Percentiles rank a stretch among this genome's conserved stretches.
Evolutionary conservation across 2,113 vertebrate genomes (phyloP).

Genomic region (Chiloscyllium plagiosum): DNA sequence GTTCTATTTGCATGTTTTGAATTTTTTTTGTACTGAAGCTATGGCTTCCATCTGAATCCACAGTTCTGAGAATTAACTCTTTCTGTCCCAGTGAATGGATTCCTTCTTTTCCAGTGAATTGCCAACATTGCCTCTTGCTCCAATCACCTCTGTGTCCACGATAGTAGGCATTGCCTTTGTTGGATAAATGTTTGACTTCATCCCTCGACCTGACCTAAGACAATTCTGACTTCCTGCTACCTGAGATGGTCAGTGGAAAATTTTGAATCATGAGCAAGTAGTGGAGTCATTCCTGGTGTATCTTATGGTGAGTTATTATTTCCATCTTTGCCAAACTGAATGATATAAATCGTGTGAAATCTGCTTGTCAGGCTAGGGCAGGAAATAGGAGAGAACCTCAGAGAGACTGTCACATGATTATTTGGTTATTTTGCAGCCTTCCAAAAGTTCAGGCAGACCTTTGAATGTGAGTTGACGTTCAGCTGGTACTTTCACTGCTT

Average conservation of each 20-base stretch:
- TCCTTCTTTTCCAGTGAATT: background rate
- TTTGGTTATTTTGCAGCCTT: background rate
- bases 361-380: background rate
- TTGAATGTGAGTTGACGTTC: background rate
- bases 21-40: background rate
- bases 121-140: background rate
- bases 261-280: background rate
- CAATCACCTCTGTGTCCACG: background rate
- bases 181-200: background rate
- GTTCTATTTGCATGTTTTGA: background rate
- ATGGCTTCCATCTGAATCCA: background rate
- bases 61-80: background rate
- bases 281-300: background rate
- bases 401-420: background rate
- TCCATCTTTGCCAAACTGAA: background rate
- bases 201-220: background rate
- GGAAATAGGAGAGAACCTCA: background rate
- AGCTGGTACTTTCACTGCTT: background rate
- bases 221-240: slow-evolving; percentile 12
- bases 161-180: background rate
- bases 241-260: background rate
- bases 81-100: background rate
- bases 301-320: background rate
- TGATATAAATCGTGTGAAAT: background rate
- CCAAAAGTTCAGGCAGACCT: background rate